Base-by-base conservation (phyloP, 2,797 vertebrate genomes). In the Mus minutoides region DNA sequence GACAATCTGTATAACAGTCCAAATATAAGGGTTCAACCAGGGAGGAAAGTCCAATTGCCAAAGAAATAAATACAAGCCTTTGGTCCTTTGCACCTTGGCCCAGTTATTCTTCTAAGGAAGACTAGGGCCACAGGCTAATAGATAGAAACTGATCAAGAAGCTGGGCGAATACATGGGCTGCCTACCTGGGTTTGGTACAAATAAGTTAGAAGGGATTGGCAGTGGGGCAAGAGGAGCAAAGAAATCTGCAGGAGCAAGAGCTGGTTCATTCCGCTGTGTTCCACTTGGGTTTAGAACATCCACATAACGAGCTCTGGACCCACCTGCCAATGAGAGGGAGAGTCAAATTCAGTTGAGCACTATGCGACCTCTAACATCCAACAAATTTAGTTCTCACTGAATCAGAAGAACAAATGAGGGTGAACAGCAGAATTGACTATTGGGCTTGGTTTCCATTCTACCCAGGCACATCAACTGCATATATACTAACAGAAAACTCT, bases 141-240 rank as follows among this genome's bases (percentile, higher is more conserved):
- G 88, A 52, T 46, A 19, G 19, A 46, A 14, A 77, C 54, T 40
- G 24, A 46, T 19, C 12, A 43, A 43, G 34, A 0, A 0, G 0
- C 14, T 43, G 13, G 26, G 10, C 29, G 16, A 37, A 37, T 13
- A 8, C 73, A n/a, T 1, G 2, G 11, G 0, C n/a, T 2, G 88
- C 97, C 62, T 88, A 99, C 99, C 99, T 98, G 98, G 58, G 60
- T 97, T 98, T 24, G 98, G 98, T 77, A 98, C 97, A 5, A 98
- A 99, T 16, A 99, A 96, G 93, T 99, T 99, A 2, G 99, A 89
- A 16, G 99, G 99, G 98, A 99, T 99, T 10, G 99, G 97, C 99
- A 99, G 99, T 0, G 99, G 99, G 46, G 99, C 99, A 73, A 99
- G 98, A 1, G 99, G 99, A 58, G 99, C 99, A 91, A 99, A 99